Evolutionary conservation across 1,140 invertebrate species (phyloP), one percentile per base, ranked within the genome.

Genomic region (Helicoverpa armigera): DNA sequence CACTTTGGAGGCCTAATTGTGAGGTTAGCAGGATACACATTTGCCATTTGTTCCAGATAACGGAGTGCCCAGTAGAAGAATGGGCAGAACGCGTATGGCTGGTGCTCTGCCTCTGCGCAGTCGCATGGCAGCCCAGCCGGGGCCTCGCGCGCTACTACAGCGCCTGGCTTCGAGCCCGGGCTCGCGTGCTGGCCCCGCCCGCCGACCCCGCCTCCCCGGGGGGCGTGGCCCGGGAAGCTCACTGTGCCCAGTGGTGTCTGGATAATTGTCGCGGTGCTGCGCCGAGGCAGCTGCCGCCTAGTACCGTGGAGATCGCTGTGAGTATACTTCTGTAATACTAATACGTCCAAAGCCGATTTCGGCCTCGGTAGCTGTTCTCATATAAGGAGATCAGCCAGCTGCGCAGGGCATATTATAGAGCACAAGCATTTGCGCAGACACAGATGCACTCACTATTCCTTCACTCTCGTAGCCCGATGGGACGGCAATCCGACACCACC

Each of bases 231-330:
- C 80, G 91, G 29, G 88, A 92, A 3, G 90, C 92, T 29, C 98
- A 98, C 90, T 99, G 98, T 89, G 98, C 98, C 12, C 98, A 99
- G 89, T 99, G 98, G 97, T 99, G 98, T 89, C 95, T 99, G 31
- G 98, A 99, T 86, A 99, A 99, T 95, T 98, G 98, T 79, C 97
- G 98, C 82, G 98, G 98, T 85, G 98, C 97, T 0, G 97, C 98
- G 92, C 97, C 97, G 23, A 94, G 98, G 70, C 97, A 97, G 86
- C 96, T 97, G 88, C 98, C 98, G 60, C 98, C 98, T 0, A 99
- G 98, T 31, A 97, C 98, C 48, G 98, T 98, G 0, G 98, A 99
- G 96, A 98, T 99, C 70, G 98, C 98, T 87, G 98, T 98, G 13
- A 29, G 67, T 67, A 65, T 65, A 43, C 1, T 16, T 1, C 9